Base-by-base conservation (phyloP, 1,140 invertebrate genomes). In the Gryllus bimaculatus region DNA sequence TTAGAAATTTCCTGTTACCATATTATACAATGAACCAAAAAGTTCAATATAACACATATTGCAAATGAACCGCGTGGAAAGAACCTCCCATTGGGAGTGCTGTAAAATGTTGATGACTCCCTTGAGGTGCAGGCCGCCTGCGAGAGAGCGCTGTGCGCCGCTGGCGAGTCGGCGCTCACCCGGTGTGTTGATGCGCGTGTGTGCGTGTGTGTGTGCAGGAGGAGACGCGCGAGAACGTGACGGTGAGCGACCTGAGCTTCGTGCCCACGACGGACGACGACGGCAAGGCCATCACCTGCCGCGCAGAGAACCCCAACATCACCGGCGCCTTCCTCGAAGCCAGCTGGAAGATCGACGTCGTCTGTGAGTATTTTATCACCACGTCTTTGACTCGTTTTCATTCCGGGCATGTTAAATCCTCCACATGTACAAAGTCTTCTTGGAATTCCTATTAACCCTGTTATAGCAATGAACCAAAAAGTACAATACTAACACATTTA, bases 281-380 rank as follows among this genome's bases (percentile, higher is more conserved):
- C 83, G 94, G 93, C 39, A 93, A 93, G 81, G 90, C 92, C 81
- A 89, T 97, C 77, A 92, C 92, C 74, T 97, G 95, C 84, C 89
- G 93, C 80, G 94, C 95, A n/a, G 93, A 95, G 84, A 96, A 97
- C 88, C 93, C 94, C 49, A 93, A 93, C 86, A 91, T 95, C 77
- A 93, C 92, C 73, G 91, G 92, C 73, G 89, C 94, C 79, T 92
- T 90, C 83, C 85, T 95, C 79, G 94, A 96, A 85, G 92, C 93
- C 80, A 91, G 92, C 77, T 95, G 94, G 92, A 93, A 91, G 84
- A 91, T 96, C 82, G 91, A 93, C 86, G 94, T 96, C 82, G 93
- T 95, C 79, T 96, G 95, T 96, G 87, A 95, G 94, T 94, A 39
- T 7, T 3, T 10, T 7, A 66, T 13, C 7, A 3, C 54, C 18